phyloP scores from a whole-genome alignment of 2,113 vertebrate species.

The Euleptes europaea region DNA sequence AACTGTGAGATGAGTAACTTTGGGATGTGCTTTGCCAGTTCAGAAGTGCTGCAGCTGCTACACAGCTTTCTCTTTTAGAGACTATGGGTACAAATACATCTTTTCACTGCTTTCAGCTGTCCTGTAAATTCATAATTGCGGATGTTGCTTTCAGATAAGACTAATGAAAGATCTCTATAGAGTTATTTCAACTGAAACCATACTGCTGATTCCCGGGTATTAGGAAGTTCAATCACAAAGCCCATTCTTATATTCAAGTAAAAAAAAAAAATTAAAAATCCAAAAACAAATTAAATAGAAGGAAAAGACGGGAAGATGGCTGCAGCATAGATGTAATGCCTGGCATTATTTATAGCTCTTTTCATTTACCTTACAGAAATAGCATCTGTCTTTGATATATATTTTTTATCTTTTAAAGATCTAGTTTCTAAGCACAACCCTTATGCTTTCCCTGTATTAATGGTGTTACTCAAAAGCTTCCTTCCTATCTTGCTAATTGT shows the following conservation, averaged over 20 bases:
- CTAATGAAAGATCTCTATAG: constrained; percentile 75
- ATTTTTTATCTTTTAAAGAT: constrained; percentile 32
- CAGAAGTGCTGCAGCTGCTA: constrained; percentile 63
- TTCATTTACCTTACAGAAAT: constrained; percentile 41
- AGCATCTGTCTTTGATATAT: background rate
- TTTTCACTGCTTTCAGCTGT: constrained; percentile 81
- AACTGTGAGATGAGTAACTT: background rate
- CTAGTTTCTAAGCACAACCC: constrained; percentile 10
- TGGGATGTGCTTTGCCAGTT: background rate
- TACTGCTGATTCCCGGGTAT: constrained; percentile 76
- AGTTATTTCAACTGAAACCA: constrained; percentile 62
- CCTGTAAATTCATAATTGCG: constrained; percentile 77
- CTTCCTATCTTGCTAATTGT: constrained; percentile 4
- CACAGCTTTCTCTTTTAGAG: constrained; percentile 68
- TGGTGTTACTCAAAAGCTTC: constrained; percentile 4
- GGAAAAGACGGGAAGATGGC: constrained; percentile 23
- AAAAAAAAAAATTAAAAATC: constrained; percentile 27
- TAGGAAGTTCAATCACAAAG: constrained; percentile 62
- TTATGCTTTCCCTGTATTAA: constrained; percentile 22
- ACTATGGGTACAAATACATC: constrained; percentile 69
- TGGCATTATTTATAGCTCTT: constrained; percentile 29
- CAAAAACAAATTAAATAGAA: constrained; percentile 18
- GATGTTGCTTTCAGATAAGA: constrained; percentile 75
- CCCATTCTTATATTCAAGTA: constrained; percentile 66
- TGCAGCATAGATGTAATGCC: constrained; percentile 7